Percentiles rank a stretch among this genome's conserved stretches.
Conservation (phyloP, 1,140 invertebrate species). For the Bombus superbus region DNA sequence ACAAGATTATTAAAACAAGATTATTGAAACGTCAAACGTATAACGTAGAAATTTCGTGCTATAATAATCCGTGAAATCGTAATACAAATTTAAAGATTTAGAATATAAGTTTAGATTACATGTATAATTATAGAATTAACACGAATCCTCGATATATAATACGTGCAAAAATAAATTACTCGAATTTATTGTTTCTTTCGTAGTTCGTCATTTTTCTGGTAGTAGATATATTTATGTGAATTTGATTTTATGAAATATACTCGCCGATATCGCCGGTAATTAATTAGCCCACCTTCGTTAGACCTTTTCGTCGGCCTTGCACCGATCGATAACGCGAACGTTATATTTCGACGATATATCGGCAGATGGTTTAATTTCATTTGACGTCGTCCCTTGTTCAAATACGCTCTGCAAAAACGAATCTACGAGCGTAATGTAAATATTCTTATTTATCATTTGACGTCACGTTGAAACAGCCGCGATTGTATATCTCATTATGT, state of each 20-base stretch:
- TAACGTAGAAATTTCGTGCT: no score
- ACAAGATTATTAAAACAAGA: no score
- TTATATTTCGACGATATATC: constrained; percentile 25
- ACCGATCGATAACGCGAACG: constrained; percentile 22
- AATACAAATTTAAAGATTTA: no score
- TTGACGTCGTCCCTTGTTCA: neutral
- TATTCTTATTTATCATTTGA: neutral
- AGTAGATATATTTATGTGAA: neutral
- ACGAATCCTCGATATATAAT: neutral
- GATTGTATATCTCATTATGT: neutral
- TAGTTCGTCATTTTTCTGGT: no score
- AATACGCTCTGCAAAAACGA: neutral
- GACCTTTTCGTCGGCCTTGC: neutral
- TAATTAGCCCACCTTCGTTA: neutral
- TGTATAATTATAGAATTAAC: no score
- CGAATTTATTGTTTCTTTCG: neutral
- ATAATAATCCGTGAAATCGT: no score
- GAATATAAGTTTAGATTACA: no score
- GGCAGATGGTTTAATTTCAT: constrained; percentile 33
- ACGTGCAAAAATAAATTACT: neutral
- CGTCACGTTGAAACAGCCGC: neutral
- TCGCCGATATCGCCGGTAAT: constrained; percentile 15
- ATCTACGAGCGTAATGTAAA: neutral
- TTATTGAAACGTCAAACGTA: no score
- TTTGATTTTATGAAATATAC: neutral